A percentile compares a stretch with the other conserved stretches of the same genome.
Conservation (phyloP, 2,797 vertebrate genomes). For the Holocentrus rufus region DNA sequence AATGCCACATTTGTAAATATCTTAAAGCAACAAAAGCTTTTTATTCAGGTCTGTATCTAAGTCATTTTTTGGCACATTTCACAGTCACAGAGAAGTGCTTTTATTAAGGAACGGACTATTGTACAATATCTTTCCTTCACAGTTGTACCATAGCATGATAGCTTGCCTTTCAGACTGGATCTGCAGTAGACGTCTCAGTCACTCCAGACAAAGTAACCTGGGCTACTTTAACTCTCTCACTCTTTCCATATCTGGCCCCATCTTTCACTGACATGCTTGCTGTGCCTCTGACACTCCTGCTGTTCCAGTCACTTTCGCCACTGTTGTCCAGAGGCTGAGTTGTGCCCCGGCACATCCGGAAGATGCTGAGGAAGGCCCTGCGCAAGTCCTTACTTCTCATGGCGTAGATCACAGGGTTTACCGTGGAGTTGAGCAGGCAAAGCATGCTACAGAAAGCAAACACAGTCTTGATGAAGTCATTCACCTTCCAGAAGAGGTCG, state of each 20-base stretch:
- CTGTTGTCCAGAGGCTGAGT: slow-evolving; percentile 92
- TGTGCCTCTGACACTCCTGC: slow-evolving; percentile 87
- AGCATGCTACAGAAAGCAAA: slow-evolving; percentile 99
- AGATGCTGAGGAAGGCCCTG: slow-evolving; percentile 92
- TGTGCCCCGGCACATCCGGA: slow-evolving; percentile 85
- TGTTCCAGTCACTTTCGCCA: slow-evolving; percentile 93
- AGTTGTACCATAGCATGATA: slow-evolving; percentile 27
- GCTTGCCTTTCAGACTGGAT: slow-evolving; percentile 81
- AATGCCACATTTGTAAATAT: slow-evolving; percentile 11
- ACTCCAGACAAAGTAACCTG: slow-evolving; percentile 95
- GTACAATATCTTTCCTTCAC: slow-evolving; percentile 51
- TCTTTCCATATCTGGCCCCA: slow-evolving; percentile 86
- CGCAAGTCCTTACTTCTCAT: slow-evolving; percentile 98
- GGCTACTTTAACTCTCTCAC: slow-evolving; percentile 90
- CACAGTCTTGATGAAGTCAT: slow-evolving; percentile 94
- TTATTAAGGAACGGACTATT: slow-evolving; percentile 42
- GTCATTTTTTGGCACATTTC: slow-evolving; percentile 67
- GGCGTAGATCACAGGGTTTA: slow-evolving; percentile 99
- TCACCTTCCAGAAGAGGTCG: slow-evolving; percentile 97
- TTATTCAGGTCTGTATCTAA: slow-evolving; percentile 5
- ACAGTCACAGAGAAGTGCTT: slow-evolving; percentile 56
- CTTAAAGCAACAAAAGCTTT: slow-evolving; percentile 15
- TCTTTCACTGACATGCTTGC: slow-evolving; percentile 80
- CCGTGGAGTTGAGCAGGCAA: slow-evolving; percentile 96
- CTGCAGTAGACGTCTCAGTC: slow-evolving; percentile 89